phyloP scores from a whole-genome alignment of 2,797 vertebrate species.

The Rhodeus uyekii region DNA sequence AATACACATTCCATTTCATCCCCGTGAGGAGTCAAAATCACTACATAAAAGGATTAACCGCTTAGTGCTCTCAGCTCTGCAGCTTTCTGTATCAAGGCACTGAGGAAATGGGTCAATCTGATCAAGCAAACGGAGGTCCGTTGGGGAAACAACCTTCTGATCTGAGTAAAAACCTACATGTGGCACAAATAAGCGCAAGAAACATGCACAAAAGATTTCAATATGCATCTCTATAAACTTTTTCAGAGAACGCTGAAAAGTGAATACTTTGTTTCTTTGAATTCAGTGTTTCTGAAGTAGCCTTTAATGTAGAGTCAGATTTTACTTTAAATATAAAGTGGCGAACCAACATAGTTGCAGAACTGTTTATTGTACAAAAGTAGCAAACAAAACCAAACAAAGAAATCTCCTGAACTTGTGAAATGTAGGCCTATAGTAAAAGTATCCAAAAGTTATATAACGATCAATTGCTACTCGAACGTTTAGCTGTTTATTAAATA shows the following conservation, averaged over 20 bases:
- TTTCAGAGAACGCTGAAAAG: background rate
- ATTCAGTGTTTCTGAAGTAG: too few species aligned
- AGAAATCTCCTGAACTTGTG: background rate
- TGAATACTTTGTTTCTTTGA: too few species aligned
- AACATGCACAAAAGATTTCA: background rate
- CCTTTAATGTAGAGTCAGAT: too few species aligned
- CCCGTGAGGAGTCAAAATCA: constrained; percentile 47
- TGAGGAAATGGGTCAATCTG: constrained; percentile 50
- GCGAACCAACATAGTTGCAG: background rate
- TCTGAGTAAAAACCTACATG: background rate
- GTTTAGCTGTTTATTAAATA: too few species aligned
- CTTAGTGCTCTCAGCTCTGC: constrained; percentile 38
- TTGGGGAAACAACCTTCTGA: background rate
- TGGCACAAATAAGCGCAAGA: background rate
- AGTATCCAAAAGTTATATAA: background rate
- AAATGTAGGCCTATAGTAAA: background rate
- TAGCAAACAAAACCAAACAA: background rate
- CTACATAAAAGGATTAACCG: constrained; percentile 52
- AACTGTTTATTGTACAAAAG: background rate
- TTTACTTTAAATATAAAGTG: too few species aligned
- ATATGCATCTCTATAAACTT: background rate
- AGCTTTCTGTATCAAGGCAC: constrained; percentile 31
- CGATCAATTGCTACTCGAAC: too few species aligned
- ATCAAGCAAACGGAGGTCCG: background rate
- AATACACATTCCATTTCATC: constrained; percentile 51